These are phyloP conservation scores for Calephelis nemesis DNA, from an alignment of 1,140 invertebrate genomes.

Conservation along the genomic window DNA sequence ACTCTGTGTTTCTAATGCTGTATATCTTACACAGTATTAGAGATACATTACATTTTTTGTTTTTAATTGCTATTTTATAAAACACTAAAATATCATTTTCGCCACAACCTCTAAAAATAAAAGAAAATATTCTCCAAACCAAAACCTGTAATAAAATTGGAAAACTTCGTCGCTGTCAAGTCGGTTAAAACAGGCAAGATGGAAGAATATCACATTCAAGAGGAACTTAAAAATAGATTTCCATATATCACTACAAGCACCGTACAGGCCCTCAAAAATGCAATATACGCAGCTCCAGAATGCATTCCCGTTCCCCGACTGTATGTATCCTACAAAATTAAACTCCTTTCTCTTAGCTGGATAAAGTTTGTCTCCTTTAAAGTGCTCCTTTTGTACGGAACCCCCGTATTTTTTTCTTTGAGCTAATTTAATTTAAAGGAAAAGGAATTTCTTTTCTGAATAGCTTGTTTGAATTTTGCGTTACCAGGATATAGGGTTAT, in stretches of 20 bases:
- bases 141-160: no score
- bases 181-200: neutral
- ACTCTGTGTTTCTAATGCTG: no score
- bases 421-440: slow-evolving; percentile 12
- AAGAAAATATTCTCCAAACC: no score
- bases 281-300: slow-evolving; percentile 19
- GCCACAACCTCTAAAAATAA: no score
- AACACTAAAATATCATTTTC: no score
- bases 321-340: slow-evolving; percentile 26
- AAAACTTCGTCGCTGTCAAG: no score
- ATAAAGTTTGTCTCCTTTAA: slow-evolving; percentile 23
- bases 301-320: slow-evolving; percentile 19
- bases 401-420: slow-evolving; percentile 7
- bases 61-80: no score
- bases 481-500: neutral
- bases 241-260: slow-evolving; percentile 1
- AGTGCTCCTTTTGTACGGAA: slow-evolving; percentile 13
- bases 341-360: slow-evolving; percentile 24
- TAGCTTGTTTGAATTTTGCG: slow-evolving; percentile 1
- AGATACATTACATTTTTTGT: no score
- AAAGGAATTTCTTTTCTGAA: slow-evolving; percentile 11
- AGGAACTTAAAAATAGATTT: slow-evolving; percentile 8
- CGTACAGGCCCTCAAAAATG: slow-evolving; percentile 18
- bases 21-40: no score
- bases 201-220: neutral